Conservation (phyloP, 2,888 invertebrate species). For the Platynereis dumerilii region DNA sequence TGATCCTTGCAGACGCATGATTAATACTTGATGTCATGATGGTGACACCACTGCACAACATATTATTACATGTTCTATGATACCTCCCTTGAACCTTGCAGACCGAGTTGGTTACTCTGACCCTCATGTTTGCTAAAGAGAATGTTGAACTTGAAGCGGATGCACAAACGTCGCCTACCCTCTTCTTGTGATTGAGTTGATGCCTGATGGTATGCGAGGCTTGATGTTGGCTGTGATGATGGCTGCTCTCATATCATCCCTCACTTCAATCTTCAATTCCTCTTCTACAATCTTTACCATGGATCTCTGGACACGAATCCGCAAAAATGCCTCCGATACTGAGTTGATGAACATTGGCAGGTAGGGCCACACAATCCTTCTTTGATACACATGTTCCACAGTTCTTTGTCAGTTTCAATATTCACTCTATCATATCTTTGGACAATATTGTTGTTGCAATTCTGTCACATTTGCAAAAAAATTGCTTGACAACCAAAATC, state of each 20-base stretch:
- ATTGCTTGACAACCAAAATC: too few species aligned
- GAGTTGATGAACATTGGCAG: constrained; percentile 57
- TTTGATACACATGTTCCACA: too few species aligned
- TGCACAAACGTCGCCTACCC: constrained; percentile 68
- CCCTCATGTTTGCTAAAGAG: constrained; percentile 63
- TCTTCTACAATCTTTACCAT: constrained; percentile 54
- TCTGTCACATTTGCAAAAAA: too few species aligned
- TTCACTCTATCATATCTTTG: too few species aligned
- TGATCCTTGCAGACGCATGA: too few species aligned
- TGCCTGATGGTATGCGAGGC: constrained; percentile 44
- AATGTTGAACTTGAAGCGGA: constrained; percentile 64
- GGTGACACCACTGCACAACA: too few species aligned
- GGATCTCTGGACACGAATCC: constrained; percentile 50
- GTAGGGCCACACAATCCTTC: too few species aligned
- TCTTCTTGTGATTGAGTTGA: constrained; percentile 61
- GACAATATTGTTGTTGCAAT: too few species aligned
- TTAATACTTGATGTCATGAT: too few species aligned
- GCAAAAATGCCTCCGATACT: constrained; percentile 44
- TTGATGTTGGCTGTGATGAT: constrained; percentile 55
- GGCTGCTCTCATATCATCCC: constrained; percentile 51
- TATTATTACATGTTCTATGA: too few species aligned
- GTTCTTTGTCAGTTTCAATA: too few species aligned
- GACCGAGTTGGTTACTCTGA: constrained; percentile 66
- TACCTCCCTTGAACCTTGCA: constrained; percentile 38
- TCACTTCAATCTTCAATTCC: constrained; percentile 56